These are phyloP conservation scores for Zonotrichia leucophrys DNA, from an alignment of 2,113 vertebrate species.

Conservation along the genomic window DNA sequence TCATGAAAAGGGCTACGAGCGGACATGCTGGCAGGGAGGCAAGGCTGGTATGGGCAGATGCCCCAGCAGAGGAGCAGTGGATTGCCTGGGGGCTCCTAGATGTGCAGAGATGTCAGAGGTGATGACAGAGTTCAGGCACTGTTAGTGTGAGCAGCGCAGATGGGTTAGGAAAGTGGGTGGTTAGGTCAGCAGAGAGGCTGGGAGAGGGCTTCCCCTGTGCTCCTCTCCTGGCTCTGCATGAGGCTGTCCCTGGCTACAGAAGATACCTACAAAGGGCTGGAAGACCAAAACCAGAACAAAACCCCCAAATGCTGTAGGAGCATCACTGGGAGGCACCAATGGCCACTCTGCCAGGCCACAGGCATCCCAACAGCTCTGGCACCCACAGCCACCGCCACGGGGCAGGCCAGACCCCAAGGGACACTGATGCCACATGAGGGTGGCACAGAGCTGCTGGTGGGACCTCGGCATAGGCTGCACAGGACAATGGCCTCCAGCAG, in stretches of 20 bases:
- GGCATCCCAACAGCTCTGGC: background rate
- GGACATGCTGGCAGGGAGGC: background rate
- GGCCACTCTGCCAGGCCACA: background rate
- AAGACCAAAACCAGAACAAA: background rate
- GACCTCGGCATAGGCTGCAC: background rate
- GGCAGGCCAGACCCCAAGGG: background rate
- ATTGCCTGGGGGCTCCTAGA: background rate
- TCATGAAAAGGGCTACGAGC: background rate
- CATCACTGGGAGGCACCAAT: rapidly evolving
- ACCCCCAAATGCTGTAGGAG: rapidly evolving
- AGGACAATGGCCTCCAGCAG: rapidly evolving
- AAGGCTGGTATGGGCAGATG: background rate
- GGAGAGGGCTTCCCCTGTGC: slow-evolving; percentile 38
- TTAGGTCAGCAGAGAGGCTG: slow-evolving; percentile 50
- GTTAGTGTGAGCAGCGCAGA: slow-evolving; percentile 39
- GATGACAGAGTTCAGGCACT: background rate
- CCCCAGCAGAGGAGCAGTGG: background rate
- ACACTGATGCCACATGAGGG: rapidly evolving
- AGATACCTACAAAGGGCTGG: background rate
- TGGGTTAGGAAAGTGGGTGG: background rate
- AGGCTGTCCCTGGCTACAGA: background rate
- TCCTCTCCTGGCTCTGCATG: background rate
- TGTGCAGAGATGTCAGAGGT: background rate
- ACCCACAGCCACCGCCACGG: background rate
- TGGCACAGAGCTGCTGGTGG: background rate